phyloP scores from a whole-genome alignment of 1,140 invertebrate genomes.

The Drosophila punjabiensis region DNA sequence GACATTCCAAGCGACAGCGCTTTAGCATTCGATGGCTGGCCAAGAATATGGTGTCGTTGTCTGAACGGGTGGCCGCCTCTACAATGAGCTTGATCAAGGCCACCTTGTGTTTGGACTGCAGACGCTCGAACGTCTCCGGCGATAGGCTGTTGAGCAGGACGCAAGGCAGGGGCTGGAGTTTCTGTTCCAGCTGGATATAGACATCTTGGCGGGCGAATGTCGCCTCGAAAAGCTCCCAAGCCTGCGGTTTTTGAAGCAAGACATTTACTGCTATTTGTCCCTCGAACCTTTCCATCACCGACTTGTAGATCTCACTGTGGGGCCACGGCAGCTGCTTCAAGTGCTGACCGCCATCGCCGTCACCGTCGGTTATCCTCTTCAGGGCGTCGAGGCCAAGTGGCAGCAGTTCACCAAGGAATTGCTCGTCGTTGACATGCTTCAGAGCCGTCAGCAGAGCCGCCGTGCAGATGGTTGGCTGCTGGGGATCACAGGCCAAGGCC shows the following conservation, averaged over 20 bases:
- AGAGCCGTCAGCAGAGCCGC: constrained; percentile 85
- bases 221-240: constrained; percentile 70
- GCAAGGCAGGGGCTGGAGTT: constrained; percentile 71
- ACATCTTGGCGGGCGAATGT: constrained; percentile 56
- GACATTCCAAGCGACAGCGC: constrained; percentile 89
- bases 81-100: constrained; percentile 85
- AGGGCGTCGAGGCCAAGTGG: constrained; percentile 68
- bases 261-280: constrained; percentile 46
- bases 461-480: constrained; percentile 49
- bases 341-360: constrained; percentile 8
- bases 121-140: constrained; percentile 86
- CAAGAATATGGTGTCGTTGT: constrained; percentile 87
- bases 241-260: constrained; percentile 31
- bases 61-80: constrained; percentile 86
- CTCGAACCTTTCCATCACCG: constrained; percentile 68
- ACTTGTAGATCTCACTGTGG: constrained; percentile 62
- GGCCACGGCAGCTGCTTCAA: constrained; percentile 61
- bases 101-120: constrained; percentile 85
- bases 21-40: constrained; percentile 89
- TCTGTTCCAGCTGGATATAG: constrained; percentile 58
- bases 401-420: constrained; percentile 84
- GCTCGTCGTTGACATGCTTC: constrained; percentile 86
- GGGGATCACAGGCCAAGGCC: constrained; percentile 39
- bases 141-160: constrained; percentile 85
- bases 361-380: constrained; percentile 15